Conservation (phyloP, 2,113 vertebrate species). For the Eulacestoma nigropectus region DNA sequence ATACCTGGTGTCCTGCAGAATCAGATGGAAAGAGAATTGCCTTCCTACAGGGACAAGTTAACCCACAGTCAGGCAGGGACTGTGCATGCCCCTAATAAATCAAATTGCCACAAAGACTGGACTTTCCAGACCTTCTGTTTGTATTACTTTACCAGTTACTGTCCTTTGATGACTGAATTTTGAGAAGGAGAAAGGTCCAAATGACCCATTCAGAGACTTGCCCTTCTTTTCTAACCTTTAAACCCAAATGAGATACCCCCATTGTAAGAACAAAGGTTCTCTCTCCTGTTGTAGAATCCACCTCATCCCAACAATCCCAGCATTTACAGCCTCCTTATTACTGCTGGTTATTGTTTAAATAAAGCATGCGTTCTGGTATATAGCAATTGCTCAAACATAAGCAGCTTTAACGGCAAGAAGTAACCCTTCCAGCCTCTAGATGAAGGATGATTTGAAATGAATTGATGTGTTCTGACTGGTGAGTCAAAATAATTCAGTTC, state of each 20-base stretch:
- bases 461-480: slow-evolving; percentile 83
- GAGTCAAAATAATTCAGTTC: slow-evolving; percentile 79
- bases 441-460: slow-evolving; percentile 70
- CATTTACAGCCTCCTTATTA: slow-evolving; percentile 32
- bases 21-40: neutral
- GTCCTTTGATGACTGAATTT: neutral
- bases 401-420: slow-evolving; percentile 48
- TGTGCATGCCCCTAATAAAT: neutral
- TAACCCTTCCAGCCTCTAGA: slow-evolving; percentile 52
- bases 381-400: slow-evolving; percentile 50
- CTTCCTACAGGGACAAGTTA: neutral
- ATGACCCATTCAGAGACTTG: neutral
- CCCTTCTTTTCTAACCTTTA: slow-evolving; percentile 18
- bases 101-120: neutral
- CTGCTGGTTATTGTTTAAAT: slow-evolving; percentile 52
- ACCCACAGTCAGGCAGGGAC: neutral
- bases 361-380: slow-evolving; percentile 53
- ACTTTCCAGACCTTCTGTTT: neutral
- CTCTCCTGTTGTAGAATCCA: neutral
- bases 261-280: neutral
- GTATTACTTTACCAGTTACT: neutral
- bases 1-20: neutral
- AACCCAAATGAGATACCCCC: neutral
- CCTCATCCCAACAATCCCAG: neutral
- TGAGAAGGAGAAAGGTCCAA: neutral